Evolutionary conservation across 2,113 vertebrate genomes (phyloP).

Genomic region (Trichechus manatus): DNA sequence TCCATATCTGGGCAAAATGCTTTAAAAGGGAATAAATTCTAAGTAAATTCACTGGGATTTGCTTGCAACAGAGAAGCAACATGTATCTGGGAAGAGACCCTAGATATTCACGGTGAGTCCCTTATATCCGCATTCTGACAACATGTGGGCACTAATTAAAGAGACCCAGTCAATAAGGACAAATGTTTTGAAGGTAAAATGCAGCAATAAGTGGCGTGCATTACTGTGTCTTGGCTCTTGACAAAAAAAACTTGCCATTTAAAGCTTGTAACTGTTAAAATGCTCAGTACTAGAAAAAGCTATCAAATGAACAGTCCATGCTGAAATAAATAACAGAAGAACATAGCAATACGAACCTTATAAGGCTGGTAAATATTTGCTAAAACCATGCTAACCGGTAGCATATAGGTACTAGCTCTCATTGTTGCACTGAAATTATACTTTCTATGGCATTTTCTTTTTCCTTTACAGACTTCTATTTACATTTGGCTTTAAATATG

Average conservation of each 20-base stretch:
- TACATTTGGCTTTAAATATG: conserved; percentile 95
- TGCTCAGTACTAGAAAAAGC: conserved; percentile 84
- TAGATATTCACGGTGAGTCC: conserved; percentile 62
- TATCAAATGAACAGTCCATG: conserved; percentile 88
- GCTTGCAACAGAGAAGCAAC: conserved; percentile 73
- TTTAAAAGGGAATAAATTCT: conserved; percentile 70
- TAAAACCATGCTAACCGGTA: conserved; percentile 91
- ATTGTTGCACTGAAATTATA: conserved; percentile 82
- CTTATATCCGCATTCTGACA: conserved; percentile 67
- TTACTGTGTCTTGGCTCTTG: conserved; percentile 81
- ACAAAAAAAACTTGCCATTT: conserved; percentile 69
- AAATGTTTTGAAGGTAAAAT: conserved; percentile 83
- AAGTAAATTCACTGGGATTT: conserved; percentile 53
- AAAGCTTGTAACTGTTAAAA: conserved; percentile 85
- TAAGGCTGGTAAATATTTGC: conserved; percentile 89
- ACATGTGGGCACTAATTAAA: conserved; percentile 71
- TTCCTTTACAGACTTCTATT: conserved; percentile 91
- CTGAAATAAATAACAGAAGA: conserved; percentile 92
- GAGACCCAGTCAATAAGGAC: conserved; percentile 80
- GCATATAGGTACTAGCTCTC: conserved; percentile 89
- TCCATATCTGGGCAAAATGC: conserved; percentile 63
- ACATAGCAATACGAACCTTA: conserved; percentile 87
- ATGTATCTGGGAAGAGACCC: conserved; percentile 15
- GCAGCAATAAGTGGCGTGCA: conserved; percentile 60
- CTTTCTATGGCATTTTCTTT: conserved; percentile 84